Percentiles rank a stretch among this genome's conserved stretches.
Evolutionary conservation across 2,888 invertebrate genomes (phyloP).

Genomic region (Theristus sp.): DNA sequence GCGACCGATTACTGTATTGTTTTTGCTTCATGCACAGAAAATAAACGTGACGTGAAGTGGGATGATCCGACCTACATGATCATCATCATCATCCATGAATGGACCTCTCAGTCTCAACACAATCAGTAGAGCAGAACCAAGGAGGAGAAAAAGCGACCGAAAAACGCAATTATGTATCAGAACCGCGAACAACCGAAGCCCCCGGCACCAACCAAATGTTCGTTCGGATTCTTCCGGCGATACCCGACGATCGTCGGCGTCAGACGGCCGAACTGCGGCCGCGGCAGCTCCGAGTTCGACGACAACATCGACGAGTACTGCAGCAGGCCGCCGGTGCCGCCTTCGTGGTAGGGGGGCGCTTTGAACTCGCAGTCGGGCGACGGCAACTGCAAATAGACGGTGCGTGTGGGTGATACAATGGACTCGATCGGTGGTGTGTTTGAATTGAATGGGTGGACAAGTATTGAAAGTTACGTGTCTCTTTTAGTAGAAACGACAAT

Average conservation of each 20-base stretch:
- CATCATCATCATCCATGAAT: too few species aligned
- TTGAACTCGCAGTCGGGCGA: neutral
- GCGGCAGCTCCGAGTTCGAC: neutral
- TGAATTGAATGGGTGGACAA: neutral
- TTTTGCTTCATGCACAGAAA: too few species aligned
- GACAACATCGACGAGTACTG: neutral
- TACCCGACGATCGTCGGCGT: neutral
- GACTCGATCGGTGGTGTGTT: neutral
- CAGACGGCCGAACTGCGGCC: neutral
- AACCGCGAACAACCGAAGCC: too few species aligned
- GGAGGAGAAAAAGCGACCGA: neutral
- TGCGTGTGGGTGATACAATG: too few species aligned
- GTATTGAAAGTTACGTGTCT: neutral
- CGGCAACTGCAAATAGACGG: neutral
- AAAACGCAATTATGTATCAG: too few species aligned
- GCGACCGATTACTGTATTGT: too few species aligned
- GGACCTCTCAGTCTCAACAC: too few species aligned
- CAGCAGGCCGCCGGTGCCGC: neutral
- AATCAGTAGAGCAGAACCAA: too few species aligned
- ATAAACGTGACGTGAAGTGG: too few species aligned
- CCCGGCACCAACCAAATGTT: neutral
- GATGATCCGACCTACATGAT: too few species aligned
- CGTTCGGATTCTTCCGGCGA: neutral
- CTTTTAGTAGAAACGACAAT: neutral
- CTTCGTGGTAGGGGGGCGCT: neutral